phyloP scores from a whole-genome alignment of 2,113 vertebrate genomes.

The Actenoides hombroni region DNA sequence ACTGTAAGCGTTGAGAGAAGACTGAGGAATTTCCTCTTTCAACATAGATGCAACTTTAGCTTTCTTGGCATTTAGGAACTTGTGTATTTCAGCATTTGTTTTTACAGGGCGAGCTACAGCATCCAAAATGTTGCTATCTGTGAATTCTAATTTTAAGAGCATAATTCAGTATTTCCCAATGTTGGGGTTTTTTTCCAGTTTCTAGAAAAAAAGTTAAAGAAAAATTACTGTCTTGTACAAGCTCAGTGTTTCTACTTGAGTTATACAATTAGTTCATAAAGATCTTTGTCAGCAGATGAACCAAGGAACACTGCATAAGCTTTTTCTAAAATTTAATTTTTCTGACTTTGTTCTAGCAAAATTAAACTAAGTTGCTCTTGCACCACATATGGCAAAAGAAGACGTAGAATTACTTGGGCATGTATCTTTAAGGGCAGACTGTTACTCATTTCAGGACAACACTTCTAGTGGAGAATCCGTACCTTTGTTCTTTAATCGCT shows the following conservation, averaged over 20 bases:
- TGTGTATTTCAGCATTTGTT: background rate
- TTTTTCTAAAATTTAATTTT: background rate
- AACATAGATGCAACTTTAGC: background rate
- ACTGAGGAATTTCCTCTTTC: background rate
- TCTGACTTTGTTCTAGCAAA: background rate
- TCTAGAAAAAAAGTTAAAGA: background rate
- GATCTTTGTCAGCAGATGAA: background rate
- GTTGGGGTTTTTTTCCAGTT: background rate
- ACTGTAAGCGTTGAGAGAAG: background rate
- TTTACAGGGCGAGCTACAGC: background rate
- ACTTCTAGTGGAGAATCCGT: background rate
- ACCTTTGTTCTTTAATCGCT: conserved; percentile 1
- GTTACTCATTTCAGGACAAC: background rate
- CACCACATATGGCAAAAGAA: background rate
- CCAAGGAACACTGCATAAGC: background rate
- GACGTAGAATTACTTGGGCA: background rate
- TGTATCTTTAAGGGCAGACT: background rate
- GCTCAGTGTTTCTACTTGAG: background rate
- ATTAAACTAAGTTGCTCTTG: background rate
- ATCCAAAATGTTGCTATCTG: background rate
- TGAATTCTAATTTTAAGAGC: background rate
- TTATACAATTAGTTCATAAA: background rate
- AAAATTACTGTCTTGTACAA: background rate
- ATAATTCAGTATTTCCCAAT: background rate
- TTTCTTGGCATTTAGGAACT: background rate